phyloP scores from a whole-genome alignment of 1,140 invertebrate species.

The Harpegnathos saltator region DNA sequence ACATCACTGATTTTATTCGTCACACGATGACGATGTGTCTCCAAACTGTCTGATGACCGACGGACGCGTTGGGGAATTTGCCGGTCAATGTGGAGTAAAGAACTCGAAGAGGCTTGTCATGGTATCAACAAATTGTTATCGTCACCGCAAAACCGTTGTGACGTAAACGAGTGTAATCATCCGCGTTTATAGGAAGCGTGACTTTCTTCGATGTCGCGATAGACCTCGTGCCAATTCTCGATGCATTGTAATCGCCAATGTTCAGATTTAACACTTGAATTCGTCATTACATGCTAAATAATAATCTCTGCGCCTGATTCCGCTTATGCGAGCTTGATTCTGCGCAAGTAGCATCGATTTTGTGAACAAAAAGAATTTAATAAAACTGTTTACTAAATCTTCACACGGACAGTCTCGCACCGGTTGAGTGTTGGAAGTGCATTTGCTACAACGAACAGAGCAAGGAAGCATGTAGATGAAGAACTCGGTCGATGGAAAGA shows the following conservation, averaged over 20 bases:
- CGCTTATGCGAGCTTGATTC: no score
- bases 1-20: slow-evolving; percentile 7
- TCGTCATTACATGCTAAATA: no score
- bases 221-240: background rate
- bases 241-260: background rate
- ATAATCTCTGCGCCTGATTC: no score
- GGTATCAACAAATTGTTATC: slow-evolving; percentile 56
- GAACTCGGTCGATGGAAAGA: slow-evolving; percentile 1
- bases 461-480: background rate
- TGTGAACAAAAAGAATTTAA: slow-evolving; percentile 11
- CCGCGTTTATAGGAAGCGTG: slow-evolving; percentile 33
- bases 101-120: slow-evolving; percentile 34
- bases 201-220: background rate
- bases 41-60: slow-evolving; percentile 43
- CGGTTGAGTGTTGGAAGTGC: background rate
- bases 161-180: slow-evolving; percentile 52
- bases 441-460: background rate
- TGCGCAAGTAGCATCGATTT: background rate
- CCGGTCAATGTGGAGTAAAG: background rate
- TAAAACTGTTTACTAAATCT: slow-evolving; percentile 7
- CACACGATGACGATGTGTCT: slow-evolving; percentile 1
- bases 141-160: slow-evolving; percentile 65
- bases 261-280: background rate
- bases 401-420: background rate
- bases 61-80: slow-evolving; percentile 25